These are phyloP conservation scores for Luidia sarsii DNA, from an alignment of 53 echinoderm and acorn worm genomes.

Conservation along the genomic window DNA sequence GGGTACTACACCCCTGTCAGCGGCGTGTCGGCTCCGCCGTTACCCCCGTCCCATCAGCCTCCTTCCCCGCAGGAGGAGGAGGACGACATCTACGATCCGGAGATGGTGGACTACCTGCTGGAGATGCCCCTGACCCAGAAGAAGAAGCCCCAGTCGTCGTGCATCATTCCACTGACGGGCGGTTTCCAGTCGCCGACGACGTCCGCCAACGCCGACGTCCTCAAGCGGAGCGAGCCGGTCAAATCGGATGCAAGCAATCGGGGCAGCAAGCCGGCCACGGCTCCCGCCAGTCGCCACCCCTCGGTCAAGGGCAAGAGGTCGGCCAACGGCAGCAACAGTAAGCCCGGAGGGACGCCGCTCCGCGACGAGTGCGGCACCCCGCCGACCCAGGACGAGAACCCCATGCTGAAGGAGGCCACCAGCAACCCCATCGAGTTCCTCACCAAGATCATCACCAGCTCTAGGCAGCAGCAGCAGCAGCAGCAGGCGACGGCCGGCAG, in stretches of 20 bases:
- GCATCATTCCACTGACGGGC: constrained; percentile 37
- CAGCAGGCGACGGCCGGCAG: too few species aligned
- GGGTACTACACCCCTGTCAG: constrained; percentile 14
- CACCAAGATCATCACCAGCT: constrained; percentile 65
- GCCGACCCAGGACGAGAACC: constrained; percentile 41
- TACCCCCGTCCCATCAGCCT: background rate
- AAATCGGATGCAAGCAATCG: background rate
- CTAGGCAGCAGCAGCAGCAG: too few species aligned
- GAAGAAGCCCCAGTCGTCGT: constrained; percentile 30
- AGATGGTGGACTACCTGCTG: constrained; percentile 50
- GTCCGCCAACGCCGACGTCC: background rate
- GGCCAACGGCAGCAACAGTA: constrained; percentile 34
- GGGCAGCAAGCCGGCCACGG: background rate
- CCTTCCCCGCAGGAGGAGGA: background rate
- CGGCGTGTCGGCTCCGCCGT: background rate
- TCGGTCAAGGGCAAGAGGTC: background rate
- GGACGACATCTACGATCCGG: constrained; percentile 41
- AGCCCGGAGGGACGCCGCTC: constrained; percentile 67
- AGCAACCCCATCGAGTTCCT: constrained; percentile 74
- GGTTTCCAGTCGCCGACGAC: constrained; percentile 37
- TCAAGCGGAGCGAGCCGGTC: background rate
- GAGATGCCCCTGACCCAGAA: constrained; percentile 41
- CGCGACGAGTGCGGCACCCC: constrained; percentile 63
- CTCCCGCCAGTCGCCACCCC: background rate
- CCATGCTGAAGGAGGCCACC: constrained; percentile 67